phyloP scores from a whole-genome alignment of 1,140 invertebrate species.

The Zaprionus lachaisei region DNA sequence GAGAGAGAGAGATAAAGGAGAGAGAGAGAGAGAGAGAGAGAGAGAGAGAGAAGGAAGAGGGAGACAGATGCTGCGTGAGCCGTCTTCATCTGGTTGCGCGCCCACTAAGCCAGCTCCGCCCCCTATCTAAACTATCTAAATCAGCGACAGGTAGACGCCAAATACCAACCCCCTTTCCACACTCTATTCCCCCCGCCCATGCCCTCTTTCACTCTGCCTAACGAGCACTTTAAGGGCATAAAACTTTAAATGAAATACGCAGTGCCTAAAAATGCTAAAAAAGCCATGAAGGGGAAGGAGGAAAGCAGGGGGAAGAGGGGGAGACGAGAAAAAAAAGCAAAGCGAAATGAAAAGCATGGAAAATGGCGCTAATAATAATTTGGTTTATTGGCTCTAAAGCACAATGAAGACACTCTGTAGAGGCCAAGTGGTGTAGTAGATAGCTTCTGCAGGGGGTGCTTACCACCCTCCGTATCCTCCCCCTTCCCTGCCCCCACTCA shows the following conservation, averaged over 20 bases:
- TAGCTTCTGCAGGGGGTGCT: constrained; percentile 21
- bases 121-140: constrained; percentile 32
- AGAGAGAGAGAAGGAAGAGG: background rate
- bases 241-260: constrained; percentile 81
- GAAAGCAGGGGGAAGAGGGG: background rate
- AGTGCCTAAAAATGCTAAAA: constrained; percentile 38
- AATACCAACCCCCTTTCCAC: background rate
- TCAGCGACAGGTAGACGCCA: background rate
- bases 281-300: background rate
- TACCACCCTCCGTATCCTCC: constrained; percentile 17
- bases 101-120: constrained; percentile 28
- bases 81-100: constrained; percentile 61
- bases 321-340: constrained; percentile 4
- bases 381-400: constrained; percentile 84
- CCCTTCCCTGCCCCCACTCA: background rate
- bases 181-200: background rate
- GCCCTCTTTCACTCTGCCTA: background rate
- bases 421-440: constrained; percentile 62
- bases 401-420: constrained; percentile 67
- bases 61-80: constrained; percentile 11
- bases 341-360: constrained; percentile 48
- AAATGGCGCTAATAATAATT: constrained; percentile 84
- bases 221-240: constrained; percentile 45
- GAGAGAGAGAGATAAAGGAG: background rate
- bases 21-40: background rate